These are phyloP conservation scores for Lochmaea crataegi DNA, from an alignment of 2,888 invertebrate genomes.

Conservation along the genomic window DNA sequence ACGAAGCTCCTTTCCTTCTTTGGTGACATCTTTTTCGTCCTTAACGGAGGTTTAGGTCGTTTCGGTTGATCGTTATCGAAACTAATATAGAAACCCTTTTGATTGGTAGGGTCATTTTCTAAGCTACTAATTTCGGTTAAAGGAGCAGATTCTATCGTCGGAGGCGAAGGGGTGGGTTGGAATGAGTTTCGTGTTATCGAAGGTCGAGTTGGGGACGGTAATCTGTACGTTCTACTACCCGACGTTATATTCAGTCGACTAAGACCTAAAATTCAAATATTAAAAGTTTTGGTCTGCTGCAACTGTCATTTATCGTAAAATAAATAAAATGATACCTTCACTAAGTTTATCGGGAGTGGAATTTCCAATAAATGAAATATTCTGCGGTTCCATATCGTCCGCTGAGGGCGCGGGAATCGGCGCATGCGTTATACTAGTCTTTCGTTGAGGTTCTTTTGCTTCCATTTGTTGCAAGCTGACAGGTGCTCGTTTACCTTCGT, in stretches of 20 bases:
- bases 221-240: slow-evolving; percentile 88
- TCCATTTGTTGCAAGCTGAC: slow-evolving; percentile 69
- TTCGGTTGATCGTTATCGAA: slow-evolving; percentile 91
- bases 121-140: slow-evolving; percentile 66
- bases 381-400: slow-evolving; percentile 93
- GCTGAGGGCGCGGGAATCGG: slow-evolving; percentile 76
- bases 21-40: slow-evolving; percentile 80
- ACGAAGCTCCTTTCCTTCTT: slow-evolving; percentile 74
- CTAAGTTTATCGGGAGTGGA: slow-evolving; percentile 67
- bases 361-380: slow-evolving; percentile 90
- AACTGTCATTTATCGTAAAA: neutral
- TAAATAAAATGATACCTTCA: slow-evolving; percentile 52
- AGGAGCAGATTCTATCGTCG: slow-evolving; percentile 49
- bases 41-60: slow-evolving; percentile 87
- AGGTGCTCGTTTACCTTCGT: slow-evolving; percentile 62
- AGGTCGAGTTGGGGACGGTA: slow-evolving; percentile 88
- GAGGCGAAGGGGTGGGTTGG: slow-evolving; percentile 64
- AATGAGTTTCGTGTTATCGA: slow-evolving; percentile 78
- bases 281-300: neutral
- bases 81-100: slow-evolving; percentile 93
- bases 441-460: slow-evolving; percentile 54
- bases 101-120: slow-evolving; percentile 68
- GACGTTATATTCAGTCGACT: slow-evolving; percentile 86
- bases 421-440: slow-evolving; percentile 66
- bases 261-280: slow-evolving; percentile 68